Percentiles rank a stretch among this genome's conserved stretches.
phyloP scores from a whole-genome alignment of 2,797 vertebrate species.

The Galagoides demidoff region DNA sequence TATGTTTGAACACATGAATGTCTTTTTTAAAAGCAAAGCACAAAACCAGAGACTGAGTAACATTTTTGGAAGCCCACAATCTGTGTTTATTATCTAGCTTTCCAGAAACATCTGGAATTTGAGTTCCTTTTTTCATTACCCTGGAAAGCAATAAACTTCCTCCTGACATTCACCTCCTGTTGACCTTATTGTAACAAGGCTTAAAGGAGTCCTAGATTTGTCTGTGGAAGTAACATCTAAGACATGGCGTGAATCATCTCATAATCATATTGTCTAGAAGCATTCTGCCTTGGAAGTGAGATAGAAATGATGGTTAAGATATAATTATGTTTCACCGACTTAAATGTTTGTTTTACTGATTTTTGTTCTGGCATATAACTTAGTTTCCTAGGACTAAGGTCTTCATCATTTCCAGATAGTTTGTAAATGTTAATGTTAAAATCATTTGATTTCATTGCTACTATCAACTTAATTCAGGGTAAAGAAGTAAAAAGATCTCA shows the following conservation, averaged over 20 bases:
- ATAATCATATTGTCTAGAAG: background rate
- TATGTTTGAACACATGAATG: background rate
- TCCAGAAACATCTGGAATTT: constrained; percentile 72
- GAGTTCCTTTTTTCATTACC: constrained; percentile 62
- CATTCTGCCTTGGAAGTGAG: background rate
- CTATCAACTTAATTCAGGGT: background rate
- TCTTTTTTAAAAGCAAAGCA: constrained; percentile 63
- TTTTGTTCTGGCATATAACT: background rate
- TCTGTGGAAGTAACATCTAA: constrained; percentile 14
- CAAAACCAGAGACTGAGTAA: constrained; percentile 61
- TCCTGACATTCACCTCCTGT: constrained; percentile 60
- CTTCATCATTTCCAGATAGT: constrained; percentile 19
- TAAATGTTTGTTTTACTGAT: constrained; percentile 10
- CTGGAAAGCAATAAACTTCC: constrained; percentile 62
- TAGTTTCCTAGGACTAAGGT: background rate
- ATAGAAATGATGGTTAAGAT: background rate
- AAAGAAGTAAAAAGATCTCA: constrained; percentile 20
- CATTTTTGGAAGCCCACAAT: constrained; percentile 61
- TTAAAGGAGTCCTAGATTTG: constrained; percentile 51
- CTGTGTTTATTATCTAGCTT: constrained; percentile 54
- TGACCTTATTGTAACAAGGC: constrained; percentile 63
- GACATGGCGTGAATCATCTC: constrained; percentile 12
- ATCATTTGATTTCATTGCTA: background rate
- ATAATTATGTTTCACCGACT: background rate
- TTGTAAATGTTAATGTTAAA: constrained; percentile 28